A percentile compares a stretch with the other conserved stretches of the same genome.
Conservation (phyloP, 2,888 invertebrate species). For the Meteorus colon region DNA sequence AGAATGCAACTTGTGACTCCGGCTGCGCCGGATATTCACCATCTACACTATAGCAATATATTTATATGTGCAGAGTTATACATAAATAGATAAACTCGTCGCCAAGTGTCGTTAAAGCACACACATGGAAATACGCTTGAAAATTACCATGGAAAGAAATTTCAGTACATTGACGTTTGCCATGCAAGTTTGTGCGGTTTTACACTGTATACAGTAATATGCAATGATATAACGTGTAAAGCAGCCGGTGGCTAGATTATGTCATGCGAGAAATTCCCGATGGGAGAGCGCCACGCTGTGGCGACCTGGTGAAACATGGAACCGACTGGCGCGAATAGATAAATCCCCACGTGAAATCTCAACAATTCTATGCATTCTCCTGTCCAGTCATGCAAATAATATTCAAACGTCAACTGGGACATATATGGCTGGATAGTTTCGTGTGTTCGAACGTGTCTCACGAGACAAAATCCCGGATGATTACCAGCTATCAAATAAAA, state of each 20-base stretch:
- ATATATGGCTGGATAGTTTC: background rate
- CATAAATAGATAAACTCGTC: background rate
- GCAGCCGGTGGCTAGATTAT: background rate
- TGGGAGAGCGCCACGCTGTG: slow-evolving; percentile 48
- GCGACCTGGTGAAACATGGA: slow-evolving; percentile 28
- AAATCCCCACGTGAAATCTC: slow-evolving; percentile 53
- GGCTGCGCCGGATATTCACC: no score
- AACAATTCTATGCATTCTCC: slow-evolving; percentile 49
- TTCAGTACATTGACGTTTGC: background rate
- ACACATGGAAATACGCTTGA: background rate
- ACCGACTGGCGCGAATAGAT: slow-evolving; percentile 50
- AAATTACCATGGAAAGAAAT: background rate
- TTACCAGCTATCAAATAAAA: background rate
- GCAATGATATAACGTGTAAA: slow-evolving; percentile 2
- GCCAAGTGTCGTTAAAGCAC: background rate
- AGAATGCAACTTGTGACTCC: no score
- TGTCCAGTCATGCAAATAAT: slow-evolving; percentile 57
- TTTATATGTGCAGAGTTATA: no score
- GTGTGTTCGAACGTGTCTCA: slow-evolving; percentile 5
- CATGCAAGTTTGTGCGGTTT: background rate
- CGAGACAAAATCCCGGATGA: slow-evolving; percentile 26
- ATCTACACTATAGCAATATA: no score
- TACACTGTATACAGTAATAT: background rate
- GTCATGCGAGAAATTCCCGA: slow-evolving; percentile 16
- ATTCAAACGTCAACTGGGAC: slow-evolving; percentile 23